phyloP scores from a whole-genome alignment of 2,797 vertebrate species.

The Smutsia gigantea region DNA sequence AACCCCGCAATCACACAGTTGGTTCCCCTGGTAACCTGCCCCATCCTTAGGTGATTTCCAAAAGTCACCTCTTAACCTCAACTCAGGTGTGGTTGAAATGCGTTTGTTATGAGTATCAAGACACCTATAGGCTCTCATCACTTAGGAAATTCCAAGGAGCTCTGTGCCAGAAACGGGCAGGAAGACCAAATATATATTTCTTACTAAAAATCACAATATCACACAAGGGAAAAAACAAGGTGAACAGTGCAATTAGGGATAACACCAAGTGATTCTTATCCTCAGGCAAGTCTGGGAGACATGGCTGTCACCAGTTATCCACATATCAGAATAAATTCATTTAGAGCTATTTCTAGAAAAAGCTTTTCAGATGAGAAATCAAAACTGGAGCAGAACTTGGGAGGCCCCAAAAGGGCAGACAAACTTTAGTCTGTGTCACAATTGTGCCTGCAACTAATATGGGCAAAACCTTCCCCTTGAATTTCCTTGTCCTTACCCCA shows the following conservation, averaged over 20 bases:
- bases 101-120: neutral
- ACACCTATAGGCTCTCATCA: neutral
- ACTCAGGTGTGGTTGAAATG: neutral
- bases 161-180: neutral
- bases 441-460: neutral
- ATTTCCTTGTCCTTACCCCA: neutral
- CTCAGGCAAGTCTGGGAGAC: neutral
- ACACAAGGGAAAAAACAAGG: neutral
- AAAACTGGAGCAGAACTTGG: neutral
- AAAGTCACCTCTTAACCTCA: neutral
- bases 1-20: neutral
- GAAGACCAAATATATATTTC: neutral
- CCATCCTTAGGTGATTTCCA: neutral
- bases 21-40: neutral
- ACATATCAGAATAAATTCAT: neutral
- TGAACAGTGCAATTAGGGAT: neutral
- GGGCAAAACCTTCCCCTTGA: constrained; percentile 5
- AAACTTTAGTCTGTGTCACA: neutral
- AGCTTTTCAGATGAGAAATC: neutral
- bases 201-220: neutral
- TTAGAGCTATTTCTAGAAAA: constrained; percentile 36
- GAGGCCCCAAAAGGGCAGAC: neutral
- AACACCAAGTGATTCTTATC: neutral
- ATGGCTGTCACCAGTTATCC: neutral
- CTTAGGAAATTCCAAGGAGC: neutral